These are phyloP conservation scores for Semotilus atromaculatus DNA, from an alignment of 2,797 vertebrate species.

Conservation along the genomic window DNA sequence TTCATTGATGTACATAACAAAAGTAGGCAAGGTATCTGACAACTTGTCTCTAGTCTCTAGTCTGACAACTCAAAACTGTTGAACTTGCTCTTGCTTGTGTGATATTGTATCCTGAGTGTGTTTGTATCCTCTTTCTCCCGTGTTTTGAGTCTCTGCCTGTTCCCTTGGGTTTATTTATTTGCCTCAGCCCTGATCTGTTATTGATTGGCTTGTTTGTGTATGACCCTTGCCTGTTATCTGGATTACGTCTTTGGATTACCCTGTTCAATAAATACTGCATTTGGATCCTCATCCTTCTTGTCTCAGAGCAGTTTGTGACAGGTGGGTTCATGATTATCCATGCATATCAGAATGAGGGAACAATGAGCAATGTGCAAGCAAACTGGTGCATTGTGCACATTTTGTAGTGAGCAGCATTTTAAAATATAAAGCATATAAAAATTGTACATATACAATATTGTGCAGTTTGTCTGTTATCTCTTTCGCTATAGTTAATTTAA, in stretches of 20 bases:
- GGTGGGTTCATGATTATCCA: not conserved
- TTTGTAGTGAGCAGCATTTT: not conserved
- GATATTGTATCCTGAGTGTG: not conserved
- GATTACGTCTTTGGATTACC: no score
- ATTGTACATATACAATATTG: not conserved
- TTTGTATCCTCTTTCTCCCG: no score
- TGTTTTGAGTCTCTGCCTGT: no score
- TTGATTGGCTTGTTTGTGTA: no score
- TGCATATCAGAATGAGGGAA: not conserved
- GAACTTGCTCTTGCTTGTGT: not conserved
- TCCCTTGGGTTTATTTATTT: no score
- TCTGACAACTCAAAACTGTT: no score
- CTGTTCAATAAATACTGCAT: no score
- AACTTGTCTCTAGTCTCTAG: not conserved
- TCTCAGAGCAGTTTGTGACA: no score
- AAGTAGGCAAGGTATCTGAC: not conserved
- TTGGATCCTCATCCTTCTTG: no score
- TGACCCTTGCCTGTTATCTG: no score
- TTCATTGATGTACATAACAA: not conserved
- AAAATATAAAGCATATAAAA: not conserved
- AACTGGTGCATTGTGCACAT: not conserved
- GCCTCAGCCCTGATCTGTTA: no score
- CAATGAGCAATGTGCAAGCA: not conserved
- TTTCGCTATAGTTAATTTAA: not conserved
- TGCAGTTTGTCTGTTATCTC: no score